phyloP scores from a whole-genome alignment of 2,113 vertebrate species.

The Pavo muticus region DNA sequence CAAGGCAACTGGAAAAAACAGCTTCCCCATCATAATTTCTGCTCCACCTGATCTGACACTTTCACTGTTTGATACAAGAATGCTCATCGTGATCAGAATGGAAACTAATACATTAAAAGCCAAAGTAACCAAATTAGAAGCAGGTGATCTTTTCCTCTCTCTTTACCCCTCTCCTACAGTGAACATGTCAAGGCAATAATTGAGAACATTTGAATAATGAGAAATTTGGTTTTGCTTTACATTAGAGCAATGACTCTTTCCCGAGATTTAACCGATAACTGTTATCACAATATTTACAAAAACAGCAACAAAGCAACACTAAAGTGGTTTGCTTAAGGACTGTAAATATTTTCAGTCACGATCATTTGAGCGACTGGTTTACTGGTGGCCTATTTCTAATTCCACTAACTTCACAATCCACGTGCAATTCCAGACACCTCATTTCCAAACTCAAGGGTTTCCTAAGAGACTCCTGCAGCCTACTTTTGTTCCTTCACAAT shows the following conservation, averaged over 20 bases:
- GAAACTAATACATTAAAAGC: background rate
- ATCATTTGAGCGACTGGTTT: background rate
- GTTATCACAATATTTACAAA: background rate
- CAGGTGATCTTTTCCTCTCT: background rate
- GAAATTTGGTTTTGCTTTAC: background rate
- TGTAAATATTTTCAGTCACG: background rate
- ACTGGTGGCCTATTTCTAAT: background rate
- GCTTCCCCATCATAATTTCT: conserved; percentile 29
- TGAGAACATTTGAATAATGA: background rate
- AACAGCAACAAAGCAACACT: background rate
- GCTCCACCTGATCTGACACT: conserved; percentile 27
- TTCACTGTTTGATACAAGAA: background rate
- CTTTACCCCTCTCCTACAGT: background rate
- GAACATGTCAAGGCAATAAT: background rate
- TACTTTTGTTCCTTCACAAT: background rate
- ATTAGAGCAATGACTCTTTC: background rate
- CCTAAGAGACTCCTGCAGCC: background rate
- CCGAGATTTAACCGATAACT: background rate
- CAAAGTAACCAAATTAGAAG: conserved; percentile 13
- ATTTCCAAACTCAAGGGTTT: background rate
- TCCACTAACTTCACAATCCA: background rate
- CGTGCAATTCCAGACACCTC: background rate
- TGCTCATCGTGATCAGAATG: conserved; percentile 4
- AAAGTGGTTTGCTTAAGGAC: background rate
- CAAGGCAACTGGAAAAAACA: conserved; percentile 54